Conservation (phyloP, 2,113 vertebrate genomes). For the Pleuronectes platessa region DNA sequence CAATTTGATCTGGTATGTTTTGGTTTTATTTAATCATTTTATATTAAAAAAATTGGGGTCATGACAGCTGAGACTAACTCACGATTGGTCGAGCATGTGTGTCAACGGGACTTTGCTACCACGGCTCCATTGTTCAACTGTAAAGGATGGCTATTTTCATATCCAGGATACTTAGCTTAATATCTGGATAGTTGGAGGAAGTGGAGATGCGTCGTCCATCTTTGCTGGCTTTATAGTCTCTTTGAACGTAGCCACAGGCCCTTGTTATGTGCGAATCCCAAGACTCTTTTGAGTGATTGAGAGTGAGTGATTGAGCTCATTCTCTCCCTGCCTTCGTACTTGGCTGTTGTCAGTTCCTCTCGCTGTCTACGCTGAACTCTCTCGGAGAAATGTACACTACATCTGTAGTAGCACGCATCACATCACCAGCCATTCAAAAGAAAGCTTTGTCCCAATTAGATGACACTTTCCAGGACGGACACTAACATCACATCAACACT, state of each 20-base stretch:
- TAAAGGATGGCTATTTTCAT: no score
- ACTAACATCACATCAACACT: neutral
- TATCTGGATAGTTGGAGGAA: neutral
- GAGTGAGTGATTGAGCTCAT: neutral
- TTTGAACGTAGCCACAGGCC: neutral
- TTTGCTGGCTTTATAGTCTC: neutral
- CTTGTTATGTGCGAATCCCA: neutral
- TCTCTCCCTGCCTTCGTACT: neutral
- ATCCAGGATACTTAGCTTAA: neutral
- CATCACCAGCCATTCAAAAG: neutral
- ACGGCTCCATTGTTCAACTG: no score
- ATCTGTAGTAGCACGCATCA: neutral
- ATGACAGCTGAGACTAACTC: no score
- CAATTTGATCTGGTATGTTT: no score
- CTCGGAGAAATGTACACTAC: neutral
- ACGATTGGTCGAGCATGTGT: no score
- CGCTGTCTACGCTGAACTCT: neutral
- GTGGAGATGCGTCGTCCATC: no score
- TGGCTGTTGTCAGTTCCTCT: neutral
- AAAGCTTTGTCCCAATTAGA: neutral
- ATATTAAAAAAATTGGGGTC: no score
- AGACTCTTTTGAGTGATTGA: neutral
- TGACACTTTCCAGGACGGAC: neutral
- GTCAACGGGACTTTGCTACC: no score
- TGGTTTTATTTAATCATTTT: no score